Percentiles rank a stretch among this genome's conserved stretches.
phyloP scores from a whole-genome alignment of 2,113 vertebrate genomes.

The Pteropus alecto region DNA sequence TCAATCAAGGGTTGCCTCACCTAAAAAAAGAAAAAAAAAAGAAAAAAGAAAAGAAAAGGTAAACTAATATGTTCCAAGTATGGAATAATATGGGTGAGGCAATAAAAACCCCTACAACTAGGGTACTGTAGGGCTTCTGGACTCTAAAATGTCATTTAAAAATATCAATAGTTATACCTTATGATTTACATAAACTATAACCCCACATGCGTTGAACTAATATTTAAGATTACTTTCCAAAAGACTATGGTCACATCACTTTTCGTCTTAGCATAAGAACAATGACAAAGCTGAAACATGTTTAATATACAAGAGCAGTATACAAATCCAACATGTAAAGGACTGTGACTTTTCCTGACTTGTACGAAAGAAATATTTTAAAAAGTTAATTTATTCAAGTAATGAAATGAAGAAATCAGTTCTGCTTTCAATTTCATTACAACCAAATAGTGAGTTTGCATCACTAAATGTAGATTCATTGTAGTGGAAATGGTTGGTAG shows the following conservation, averaged over 20 bases:
- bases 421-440: not conserved
- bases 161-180: not conserved
- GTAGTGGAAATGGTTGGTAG: slow-evolving; percentile 29
- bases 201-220: not conserved
- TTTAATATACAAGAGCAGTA: not conserved
- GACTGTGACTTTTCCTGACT: not conserved
- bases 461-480: not conserved
- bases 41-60: not conserved
- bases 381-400: not conserved
- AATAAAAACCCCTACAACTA: not conserved
- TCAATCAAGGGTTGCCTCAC: too few relatives aligned
- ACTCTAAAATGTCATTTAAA: not conserved
- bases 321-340: not conserved
- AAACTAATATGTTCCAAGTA: not conserved
- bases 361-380: not conserved
- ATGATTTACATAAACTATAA: not conserved
- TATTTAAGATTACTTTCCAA: not conserved
- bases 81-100: not conserved
- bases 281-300: not conserved
- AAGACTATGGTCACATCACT: not conserved
- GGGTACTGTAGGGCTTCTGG: not conserved
- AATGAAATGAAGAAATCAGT: slow-evolving; percentile 16
- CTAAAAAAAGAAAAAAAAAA: too few relatives aligned
- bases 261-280: not conserved
- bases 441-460: slow-evolving; percentile 18